phyloP scores from a whole-genome alignment of 2,113 vertebrate genomes.

The Chamaetylas fuelleborni region DNA sequence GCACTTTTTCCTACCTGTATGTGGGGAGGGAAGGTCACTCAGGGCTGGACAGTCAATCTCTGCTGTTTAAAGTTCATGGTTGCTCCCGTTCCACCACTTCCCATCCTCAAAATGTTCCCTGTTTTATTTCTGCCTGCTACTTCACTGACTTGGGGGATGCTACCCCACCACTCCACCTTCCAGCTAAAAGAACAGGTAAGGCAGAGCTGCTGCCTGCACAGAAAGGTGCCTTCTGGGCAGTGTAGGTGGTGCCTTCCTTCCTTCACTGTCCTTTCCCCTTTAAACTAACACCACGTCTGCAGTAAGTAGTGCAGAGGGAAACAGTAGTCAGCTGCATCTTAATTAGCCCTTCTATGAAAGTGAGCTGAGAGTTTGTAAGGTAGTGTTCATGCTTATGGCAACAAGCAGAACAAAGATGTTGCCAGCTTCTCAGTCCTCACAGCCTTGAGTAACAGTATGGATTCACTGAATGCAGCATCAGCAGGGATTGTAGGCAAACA shows the following conservation, averaged over 20 bases:
- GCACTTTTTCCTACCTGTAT: neutral
- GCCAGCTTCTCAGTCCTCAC: accelerated
- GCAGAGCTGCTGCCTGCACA: neutral
- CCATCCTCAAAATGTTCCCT: conserved; percentile 34
- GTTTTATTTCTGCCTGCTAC: conserved; percentile 27
- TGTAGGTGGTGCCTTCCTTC: neutral
- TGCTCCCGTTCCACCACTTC: neutral
- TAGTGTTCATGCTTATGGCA: neutral
- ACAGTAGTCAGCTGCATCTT: neutral
- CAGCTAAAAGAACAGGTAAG: conserved; percentile 58
- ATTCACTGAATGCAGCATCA: neutral
- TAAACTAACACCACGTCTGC: neutral
- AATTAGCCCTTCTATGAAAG: neutral
- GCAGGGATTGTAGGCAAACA: neutral
- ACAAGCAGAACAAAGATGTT: neutral
- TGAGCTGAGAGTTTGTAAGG: neutral
- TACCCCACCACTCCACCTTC: neutral
- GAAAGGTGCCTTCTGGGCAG: neutral
- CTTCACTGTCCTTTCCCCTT: neutral
- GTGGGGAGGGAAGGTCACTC: neutral
- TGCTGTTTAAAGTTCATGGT: neutral
- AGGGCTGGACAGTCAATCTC: neutral
- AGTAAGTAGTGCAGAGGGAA: neutral
- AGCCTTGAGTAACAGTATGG: neutral
- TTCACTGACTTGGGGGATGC: neutral